Percentiles rank a stretch among this genome's conserved stretches.
These are phyloP conservation scores for Ormyrus thymus DNA, from an alignment of 2,888 invertebrate species.

Conservation along the genomic window DNA sequence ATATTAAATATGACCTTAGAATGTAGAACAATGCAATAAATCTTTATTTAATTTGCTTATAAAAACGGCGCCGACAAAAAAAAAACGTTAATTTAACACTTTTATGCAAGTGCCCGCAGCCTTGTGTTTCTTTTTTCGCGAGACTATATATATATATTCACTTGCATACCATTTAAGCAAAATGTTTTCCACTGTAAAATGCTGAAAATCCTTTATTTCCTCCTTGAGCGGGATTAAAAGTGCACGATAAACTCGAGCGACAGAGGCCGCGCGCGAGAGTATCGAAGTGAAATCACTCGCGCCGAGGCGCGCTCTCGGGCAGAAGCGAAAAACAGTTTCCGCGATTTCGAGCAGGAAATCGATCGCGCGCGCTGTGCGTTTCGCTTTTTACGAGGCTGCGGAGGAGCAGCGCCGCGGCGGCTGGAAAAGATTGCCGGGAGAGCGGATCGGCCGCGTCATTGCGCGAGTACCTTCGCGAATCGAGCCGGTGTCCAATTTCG, in stretches of 20 bases:
- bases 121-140: too few species aligned
- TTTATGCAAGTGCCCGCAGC: too few species aligned
- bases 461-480: conserved; percentile 56
- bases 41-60: too few species aligned
- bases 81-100: too few species aligned
- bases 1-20: background rate
- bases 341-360: conserved; percentile 47
- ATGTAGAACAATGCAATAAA: too few species aligned
- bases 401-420: background rate
- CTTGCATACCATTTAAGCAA: too few species aligned
- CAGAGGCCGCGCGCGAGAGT: background rate
- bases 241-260: background rate
- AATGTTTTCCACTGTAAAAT: too few species aligned
- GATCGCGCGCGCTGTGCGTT: conserved; percentile 41
- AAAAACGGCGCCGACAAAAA: too few species aligned
- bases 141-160: too few species aligned
- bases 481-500: conserved; percentile 62
- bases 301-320: background rate
- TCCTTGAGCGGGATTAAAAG: too few species aligned
- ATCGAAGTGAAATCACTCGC: conserved; percentile 23
- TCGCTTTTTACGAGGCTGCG: conserved; percentile 40
- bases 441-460: conserved; percentile 31
- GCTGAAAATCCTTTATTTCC: too few species aligned
- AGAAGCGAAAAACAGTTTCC: conserved; percentile 29
- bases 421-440: conserved; percentile 14